Percentiles rank a stretch among this genome's conserved stretches.
Conservation (phyloP, 2,888 invertebrate genomes). For the Beris chalybata region DNA sequence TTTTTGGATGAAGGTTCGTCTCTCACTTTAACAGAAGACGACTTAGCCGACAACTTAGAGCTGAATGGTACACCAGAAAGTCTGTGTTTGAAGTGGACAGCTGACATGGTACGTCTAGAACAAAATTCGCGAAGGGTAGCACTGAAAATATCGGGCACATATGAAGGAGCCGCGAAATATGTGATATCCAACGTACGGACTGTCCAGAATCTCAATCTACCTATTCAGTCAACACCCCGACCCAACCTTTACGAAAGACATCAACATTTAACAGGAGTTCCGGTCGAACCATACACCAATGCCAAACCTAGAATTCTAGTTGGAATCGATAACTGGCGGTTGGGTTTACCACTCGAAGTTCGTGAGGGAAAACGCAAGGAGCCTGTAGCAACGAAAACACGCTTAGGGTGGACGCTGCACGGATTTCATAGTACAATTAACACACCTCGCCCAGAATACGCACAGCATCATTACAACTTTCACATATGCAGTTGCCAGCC, state of each 20-base stretch:
- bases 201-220: conserved; percentile 3
- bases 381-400: conserved; percentile 36
- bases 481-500: too few relatives aligned
- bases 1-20: neutral
- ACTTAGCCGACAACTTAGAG: too few relatives aligned
- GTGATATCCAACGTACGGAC: too few relatives aligned
- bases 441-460: too few relatives aligned
- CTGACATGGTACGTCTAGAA: too few relatives aligned
- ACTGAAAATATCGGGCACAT: too few relatives aligned
- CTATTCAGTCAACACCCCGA: conserved; percentile 18
- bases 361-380: conserved; percentile 33
- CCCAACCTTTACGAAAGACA: neutral
- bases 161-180: too few relatives aligned
- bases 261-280: neutral
- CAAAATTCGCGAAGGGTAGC: too few relatives aligned
- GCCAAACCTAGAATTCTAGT: conserved; percentile 33
- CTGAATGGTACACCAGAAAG: too few relatives aligned
- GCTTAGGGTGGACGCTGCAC: conserved; percentile 37
- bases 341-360: conserved; percentile 34
- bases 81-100: too few relatives aligned
- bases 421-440: conserved; percentile 10
- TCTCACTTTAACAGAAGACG: too few relatives aligned
- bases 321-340: conserved; percentile 34
- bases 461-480: too few relatives aligned
- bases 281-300: conserved; percentile 12